Evolutionary conservation across 1,140 invertebrate species (phyloP), one percentile per base, ranked within the genome.

Genomic region (Olivierus martensii): DNA sequence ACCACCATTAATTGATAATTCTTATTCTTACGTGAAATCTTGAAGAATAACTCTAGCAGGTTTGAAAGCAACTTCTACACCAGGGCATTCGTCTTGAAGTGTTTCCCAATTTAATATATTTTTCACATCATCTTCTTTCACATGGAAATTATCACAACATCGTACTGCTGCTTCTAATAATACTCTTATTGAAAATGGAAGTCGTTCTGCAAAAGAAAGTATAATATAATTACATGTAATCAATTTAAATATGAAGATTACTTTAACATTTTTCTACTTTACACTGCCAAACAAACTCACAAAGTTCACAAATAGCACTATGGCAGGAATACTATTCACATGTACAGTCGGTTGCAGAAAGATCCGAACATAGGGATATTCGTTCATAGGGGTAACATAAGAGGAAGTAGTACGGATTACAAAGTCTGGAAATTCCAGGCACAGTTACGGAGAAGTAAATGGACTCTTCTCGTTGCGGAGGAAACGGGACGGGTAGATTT

Each of bases 131-230:
- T 76, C 72, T 65, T 84, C 75, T 41, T 79, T 77, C 10, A 80
- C 68, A 68, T 93, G 87, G 66, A 97, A 96, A 61, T 88, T 84
- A 72, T 99, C 94, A 70, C 93, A 98, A 72, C 94, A 93, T 51
- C 95, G 73, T 1, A 99, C 81, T 34, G 89, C 90, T 7, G 92
- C 92, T 72, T 99, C 95, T 60, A 99, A 71, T 1, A 99, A 73
- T 7, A 97, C 82, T 65, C 91, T 75, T 49, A 99, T 85, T 4
- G 89, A 95, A 71, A 80, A 97, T 1, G 95, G 95, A n/a, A 98
- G 72, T 52, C 44, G 42, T 19, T 62, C 61, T 62, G 44, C 35
- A 55, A 47, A 37, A 49, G 11, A 41, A n/a, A n/a, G n/a, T n/a
- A n/a, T n/a, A n/a, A n/a, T n/a, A n/a, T n/a, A n/a, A n/a, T 14